Conservation (phyloP, 1,140 invertebrate species). For the Drosophila saltans region DNA sequence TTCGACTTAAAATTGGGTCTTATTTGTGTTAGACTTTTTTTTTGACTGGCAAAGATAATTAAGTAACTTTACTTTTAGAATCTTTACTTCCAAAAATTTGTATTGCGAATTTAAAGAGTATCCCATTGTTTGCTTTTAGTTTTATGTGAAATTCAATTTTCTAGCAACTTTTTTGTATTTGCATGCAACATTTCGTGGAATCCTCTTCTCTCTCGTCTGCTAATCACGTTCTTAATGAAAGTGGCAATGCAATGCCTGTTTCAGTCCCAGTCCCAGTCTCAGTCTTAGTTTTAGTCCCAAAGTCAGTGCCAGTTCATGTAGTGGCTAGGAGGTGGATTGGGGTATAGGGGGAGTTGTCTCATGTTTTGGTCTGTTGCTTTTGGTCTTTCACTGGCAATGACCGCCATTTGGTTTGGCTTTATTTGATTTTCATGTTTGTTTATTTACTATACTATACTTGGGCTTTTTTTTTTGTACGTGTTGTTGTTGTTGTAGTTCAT, state of each 20-base stretch:
- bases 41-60: no score
- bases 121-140: background rate
- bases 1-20: no score
- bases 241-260: conserved; percentile 52
- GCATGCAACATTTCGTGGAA: conserved; percentile 59
- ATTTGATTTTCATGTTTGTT: conserved; percentile 75
- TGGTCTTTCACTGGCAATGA: conserved; percentile 72
- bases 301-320: background rate
- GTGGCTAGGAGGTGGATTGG: background rate
- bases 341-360: conserved; percentile 20
- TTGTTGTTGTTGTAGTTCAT: conserved; percentile 17
- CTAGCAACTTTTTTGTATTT: conserved; percentile 46
- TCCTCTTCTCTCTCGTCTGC: conserved; percentile 39
- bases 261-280: conserved; percentile 19
- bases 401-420: conserved; percentile 60
- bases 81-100: no score
- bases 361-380: conserved; percentile 26
- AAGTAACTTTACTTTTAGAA: no score
- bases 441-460: conserved; percentile 44
- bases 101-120: background rate
- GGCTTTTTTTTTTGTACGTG: conserved; percentile 7
- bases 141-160: conserved; percentile 13
- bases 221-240: conserved; percentile 82
- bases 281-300: background rate
- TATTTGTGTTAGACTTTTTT: no score